Conservation (phyloP, 2,888 invertebrate genomes). For the Stratiomys singularior region DNA sequence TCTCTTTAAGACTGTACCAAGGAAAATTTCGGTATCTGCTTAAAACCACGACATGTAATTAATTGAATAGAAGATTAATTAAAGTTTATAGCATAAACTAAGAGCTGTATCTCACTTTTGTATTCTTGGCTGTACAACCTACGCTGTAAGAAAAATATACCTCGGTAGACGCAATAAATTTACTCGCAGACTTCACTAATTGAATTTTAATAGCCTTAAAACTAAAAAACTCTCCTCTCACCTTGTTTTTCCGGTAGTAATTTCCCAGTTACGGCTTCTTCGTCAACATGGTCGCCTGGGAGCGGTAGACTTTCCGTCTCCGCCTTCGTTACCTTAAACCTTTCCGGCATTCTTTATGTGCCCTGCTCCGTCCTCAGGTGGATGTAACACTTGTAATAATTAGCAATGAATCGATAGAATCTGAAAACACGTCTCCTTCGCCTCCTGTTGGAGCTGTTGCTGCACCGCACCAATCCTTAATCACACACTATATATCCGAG, state of each 20-base stretch:
- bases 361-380: not conserved
- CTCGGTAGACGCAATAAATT: too few species aligned
- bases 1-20: too few species aligned
- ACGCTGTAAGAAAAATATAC: too few species aligned
- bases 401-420: not conserved
- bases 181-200: not conserved
- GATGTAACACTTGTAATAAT: conserved; percentile 20
- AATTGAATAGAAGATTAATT: too few species aligned
- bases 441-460: too few species aligned
- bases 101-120: too few species aligned
- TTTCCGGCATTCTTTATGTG: conserved; percentile 48
- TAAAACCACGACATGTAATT: too few species aligned
- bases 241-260: conserved; percentile 50
- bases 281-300: conserved; percentile 30
- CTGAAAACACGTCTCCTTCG: not conserved
- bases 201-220: not conserved
- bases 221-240: conserved; percentile 4
- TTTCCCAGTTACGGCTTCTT: conserved; percentile 49
- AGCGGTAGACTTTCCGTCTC: conserved; percentile 41
- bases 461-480: not conserved
- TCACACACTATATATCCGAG: not conserved
- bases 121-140: too few species aligned
- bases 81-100: too few species aligned
- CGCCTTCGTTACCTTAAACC: conserved; percentile 51
- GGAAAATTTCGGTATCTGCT: too few species aligned